phyloP scores from a whole-genome alignment of 2,797 vertebrate species.

The Sciurus carolinensis region DNA sequence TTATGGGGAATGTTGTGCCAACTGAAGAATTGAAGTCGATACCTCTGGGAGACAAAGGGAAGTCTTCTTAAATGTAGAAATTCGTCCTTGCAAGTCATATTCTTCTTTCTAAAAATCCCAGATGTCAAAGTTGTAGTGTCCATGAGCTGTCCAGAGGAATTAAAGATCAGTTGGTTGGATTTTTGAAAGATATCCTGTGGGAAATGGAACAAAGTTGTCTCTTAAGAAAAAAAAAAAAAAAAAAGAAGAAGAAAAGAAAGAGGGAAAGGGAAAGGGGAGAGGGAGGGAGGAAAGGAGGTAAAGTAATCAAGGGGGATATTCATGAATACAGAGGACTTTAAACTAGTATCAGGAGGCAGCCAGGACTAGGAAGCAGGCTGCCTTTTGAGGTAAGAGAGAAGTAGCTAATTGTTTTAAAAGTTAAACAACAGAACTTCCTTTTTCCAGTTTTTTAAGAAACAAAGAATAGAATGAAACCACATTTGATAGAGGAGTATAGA shows the following conservation, averaged over 20 bases:
- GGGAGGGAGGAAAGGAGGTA: not conserved
- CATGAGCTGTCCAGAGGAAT: not conserved
- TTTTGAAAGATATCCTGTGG: not conserved
- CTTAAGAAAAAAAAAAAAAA: not conserved
- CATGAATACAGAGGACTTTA: not conserved
- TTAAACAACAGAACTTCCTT: not conserved
- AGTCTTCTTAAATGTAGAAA: not conserved
- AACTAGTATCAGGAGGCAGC: not conserved
- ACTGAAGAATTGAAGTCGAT: not conserved
- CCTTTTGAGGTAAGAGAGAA: not conserved
- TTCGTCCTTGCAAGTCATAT: not conserved
- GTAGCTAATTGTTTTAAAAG: conserved; percentile 1
- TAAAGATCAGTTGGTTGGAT: conserved; percentile 3
- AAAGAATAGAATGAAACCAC: not conserved
- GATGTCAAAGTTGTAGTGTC: not conserved
- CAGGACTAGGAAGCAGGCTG: not conserved
- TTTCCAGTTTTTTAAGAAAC: conserved; percentile 29
- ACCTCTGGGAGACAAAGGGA: not conserved
- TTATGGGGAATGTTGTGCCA: not conserved
- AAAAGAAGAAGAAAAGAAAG: not conserved
- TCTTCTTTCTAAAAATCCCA: not conserved
- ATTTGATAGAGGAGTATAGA: not conserved
- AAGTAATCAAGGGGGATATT: not conserved
- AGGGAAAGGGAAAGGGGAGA: too few species aligned
- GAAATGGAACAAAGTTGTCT: not conserved